phyloP scores from a whole-genome alignment of 1,140 invertebrate genomes.

The Diuraphis noxia region DNA sequence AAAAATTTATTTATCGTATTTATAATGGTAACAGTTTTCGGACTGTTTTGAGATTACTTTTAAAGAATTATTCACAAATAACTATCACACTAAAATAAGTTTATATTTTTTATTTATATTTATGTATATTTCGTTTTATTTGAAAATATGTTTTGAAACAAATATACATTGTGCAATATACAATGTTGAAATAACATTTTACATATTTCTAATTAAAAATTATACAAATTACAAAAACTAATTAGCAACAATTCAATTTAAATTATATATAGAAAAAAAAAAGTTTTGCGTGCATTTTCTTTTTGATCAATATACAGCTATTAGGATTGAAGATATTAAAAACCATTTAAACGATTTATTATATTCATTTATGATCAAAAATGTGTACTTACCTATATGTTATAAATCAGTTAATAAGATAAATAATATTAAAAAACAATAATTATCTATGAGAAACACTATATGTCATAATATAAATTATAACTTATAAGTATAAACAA shows the following conservation, averaged over 20 bases:
- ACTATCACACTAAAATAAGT: slow-evolving; percentile 13
- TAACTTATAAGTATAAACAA: neutral
- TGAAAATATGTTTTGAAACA: neutral
- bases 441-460: neutral
- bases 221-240: neutral
- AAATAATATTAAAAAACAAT: neutral
- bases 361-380: neutral
- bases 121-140: neutral
- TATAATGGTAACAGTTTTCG: slow-evolving; percentile 17
- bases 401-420: neutral
- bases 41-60: slow-evolving; percentile 9
- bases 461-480: too few species aligned
- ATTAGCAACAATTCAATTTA: neutral
- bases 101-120: slow-evolving; percentile 14
- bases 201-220: neutral
- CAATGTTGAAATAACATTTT: neutral
- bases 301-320: neutral
- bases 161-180: neutral
- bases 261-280: neutral
- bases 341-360: neutral
- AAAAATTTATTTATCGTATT: slow-evolving; percentile 37
- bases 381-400: neutral
- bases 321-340: neutral
- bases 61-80: slow-evolving; percentile 11
- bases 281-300: neutral